Conservation (phyloP, 1,140 invertebrate species). For the Zaprionus nigranus region DNA sequence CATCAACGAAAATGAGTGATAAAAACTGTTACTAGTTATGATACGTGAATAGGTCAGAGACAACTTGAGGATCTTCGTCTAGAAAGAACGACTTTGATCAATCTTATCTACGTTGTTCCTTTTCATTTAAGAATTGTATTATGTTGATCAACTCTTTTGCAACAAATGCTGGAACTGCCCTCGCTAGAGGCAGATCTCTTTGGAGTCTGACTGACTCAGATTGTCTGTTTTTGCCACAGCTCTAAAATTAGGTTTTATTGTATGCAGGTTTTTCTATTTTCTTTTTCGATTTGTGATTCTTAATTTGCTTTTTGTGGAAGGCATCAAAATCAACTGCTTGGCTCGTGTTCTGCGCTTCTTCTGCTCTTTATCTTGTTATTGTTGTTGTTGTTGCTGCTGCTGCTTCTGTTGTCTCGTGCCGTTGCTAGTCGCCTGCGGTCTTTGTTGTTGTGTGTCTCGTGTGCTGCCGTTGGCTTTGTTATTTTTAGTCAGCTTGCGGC, state of each 20-base stretch:
- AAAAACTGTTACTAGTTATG: not conserved
- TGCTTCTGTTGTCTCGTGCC: constrained; percentile 24
- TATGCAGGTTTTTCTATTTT: constrained; percentile 67
- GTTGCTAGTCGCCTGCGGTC: constrained; percentile 49
- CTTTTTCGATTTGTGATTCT: constrained; percentile 71
- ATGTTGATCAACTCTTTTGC: too few species aligned
- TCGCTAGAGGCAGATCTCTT: constrained; percentile 27
- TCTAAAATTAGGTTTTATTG: constrained; percentile 81
- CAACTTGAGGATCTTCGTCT: too few species aligned
- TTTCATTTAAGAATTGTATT: not conserved
- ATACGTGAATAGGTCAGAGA: not conserved
- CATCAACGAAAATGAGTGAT: too few species aligned
- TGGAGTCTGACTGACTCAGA: constrained; percentile 61
- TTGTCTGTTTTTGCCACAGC: constrained; percentile 56
- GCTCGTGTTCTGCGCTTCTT: constrained; percentile 23
- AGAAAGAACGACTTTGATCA: too few species aligned
- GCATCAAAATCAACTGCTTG: constrained; percentile 57
- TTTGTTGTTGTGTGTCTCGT: constrained; percentile 45
- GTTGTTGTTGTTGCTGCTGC: constrained; percentile 26
- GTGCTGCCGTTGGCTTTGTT: constrained; percentile 65
- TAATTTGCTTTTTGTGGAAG: constrained; percentile 70
- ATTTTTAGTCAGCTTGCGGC: constrained; percentile 74
- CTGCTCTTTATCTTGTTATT: constrained; percentile 58
- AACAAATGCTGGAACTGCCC: constrained; percentile 1
- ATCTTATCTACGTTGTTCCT: not conserved